Evolutionary conservation across 2,113 vertebrate genomes (phyloP), one percentile per base, ranked within the genome.

Genomic region (Callaeas wilsoni): DNA sequence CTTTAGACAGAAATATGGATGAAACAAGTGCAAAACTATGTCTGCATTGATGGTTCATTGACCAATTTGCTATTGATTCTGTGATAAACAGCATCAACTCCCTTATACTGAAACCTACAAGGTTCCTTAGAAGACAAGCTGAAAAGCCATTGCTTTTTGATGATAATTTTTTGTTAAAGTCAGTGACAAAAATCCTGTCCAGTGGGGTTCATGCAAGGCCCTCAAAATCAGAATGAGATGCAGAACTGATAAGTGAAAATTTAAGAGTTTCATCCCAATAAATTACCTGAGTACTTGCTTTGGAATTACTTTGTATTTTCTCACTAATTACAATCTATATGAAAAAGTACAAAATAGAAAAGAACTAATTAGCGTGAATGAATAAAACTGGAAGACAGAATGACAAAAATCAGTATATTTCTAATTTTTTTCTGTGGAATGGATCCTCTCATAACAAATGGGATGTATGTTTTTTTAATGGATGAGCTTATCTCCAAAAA

Each of bases 1-100:
- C 74, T 82, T 84, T 70, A 93, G 75, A 84, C n/a, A 93, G 53
- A 92, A 95, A 88, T 71, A 90, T 60, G 67, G 74, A 81, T 65
- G 57, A 87, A 80, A 74, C 15, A 52, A 65, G 32, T n/a, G 73
- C 23, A 62, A 75, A 94, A 81, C n/a, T 74, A 19, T 29, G 25
- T 59, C 64, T 82, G 4, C 1, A 47, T 9, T 81, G 83, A 86
- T 57, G n/a, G 55, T 75, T 90, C 73, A 93, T 69, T 42, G 55
- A 84, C 73, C 53, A 91, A 53, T 91, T 83, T 93, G 35, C 50
- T 62, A 85, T 63, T 59, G 64, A 94, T 84, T 92, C 46, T 69
- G 84, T 91, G 76, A 91, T 64, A 79, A 95, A 68, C 35, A 69
- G 39, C 46, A 53, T 64, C 55, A 69, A 42, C 46, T 68, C 68